Evolutionary conservation across 2,113 vertebrate species (phyloP), one percentile per base, ranked within the genome.

Genomic region (Nipponia nippon): DNA sequence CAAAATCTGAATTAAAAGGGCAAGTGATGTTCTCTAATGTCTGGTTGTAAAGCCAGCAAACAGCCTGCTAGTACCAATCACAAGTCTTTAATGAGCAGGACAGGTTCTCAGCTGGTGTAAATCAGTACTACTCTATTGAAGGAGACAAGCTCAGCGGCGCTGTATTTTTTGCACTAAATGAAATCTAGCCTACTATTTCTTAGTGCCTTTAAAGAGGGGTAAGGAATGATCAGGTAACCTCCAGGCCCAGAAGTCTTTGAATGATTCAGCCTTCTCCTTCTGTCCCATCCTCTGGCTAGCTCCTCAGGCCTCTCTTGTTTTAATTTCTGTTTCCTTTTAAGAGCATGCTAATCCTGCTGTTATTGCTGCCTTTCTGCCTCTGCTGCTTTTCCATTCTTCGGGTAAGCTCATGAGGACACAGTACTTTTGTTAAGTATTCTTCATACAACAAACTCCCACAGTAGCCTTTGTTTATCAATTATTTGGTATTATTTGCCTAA

Each of bases 401-500:
- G 9, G 44, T 55, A 83, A 79, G 18, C 70, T 92, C 61, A 91
- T 76, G 47, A 90, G 55, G 71, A 49, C 65, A 32, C 17, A 79
- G 21, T 49, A 67, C 23, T 90, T 90, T n/a, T 2, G 1, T 85
- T 85, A 80, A 56, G 29, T 89, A 94, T 89, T 67, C 26, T 90
- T 89, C 63, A 71, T 65, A 61, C 27, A 91, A 69, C 32, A 40
- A 76, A 49, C 30, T 71, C 72, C 63, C 1, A 2, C 42, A 78
- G 73, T 87, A 75, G 81, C 30, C 7, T 93, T 90, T 95, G 40
- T 95, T 84, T 92, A 59, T 82, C 36, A 95, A 20, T 81, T 75
- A 49, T 73, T 93, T 86, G 32, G 25, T 87, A 92, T 94, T 92
- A 56, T 87, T 92, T 95, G 56, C 67, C 42, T 76, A 84, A 89